phyloP scores from a whole-genome alignment of 2,797 vertebrate species.

The Peromyscus melanophrys region DNA sequence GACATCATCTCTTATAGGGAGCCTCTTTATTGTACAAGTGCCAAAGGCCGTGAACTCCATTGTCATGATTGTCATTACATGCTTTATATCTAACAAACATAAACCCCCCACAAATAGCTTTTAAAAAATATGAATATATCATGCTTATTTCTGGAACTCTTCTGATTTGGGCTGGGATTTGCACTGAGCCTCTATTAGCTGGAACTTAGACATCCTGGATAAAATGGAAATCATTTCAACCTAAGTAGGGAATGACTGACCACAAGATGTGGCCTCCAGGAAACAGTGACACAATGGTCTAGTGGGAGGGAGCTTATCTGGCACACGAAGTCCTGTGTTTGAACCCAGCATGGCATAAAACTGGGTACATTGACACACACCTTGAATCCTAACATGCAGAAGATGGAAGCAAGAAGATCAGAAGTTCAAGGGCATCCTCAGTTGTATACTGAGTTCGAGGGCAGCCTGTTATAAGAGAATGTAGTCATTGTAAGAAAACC shows the following conservation, averaged over 20 bases:
- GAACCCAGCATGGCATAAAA: neutral
- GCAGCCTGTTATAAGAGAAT: neutral
- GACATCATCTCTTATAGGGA: neutral
- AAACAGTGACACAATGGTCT: neutral
- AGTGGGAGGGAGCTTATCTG: neutral
- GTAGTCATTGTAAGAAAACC: neutral
- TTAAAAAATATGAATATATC: constrained; percentile 13
- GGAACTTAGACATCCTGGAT: constrained; percentile 11
- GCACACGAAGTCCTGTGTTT: no score
- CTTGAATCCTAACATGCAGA: neutral
- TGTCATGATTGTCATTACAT: neutral
- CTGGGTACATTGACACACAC: neutral
- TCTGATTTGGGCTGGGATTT: constrained; percentile 50
- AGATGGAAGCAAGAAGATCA: neutral
- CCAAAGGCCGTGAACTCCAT: neutral
- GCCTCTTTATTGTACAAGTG: neutral
- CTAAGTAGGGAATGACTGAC: neutral
- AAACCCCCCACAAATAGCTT: neutral
- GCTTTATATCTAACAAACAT: neutral
- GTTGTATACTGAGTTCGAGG: neutral
- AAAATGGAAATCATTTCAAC: constrained; percentile 11
- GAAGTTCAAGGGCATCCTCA: neutral
- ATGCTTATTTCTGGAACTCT: constrained; percentile 39
- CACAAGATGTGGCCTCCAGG: neutral
- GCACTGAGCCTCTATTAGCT: neutral